Conservation (phyloP, 2,888 invertebrate species). For the Philaethria dido region DNA sequence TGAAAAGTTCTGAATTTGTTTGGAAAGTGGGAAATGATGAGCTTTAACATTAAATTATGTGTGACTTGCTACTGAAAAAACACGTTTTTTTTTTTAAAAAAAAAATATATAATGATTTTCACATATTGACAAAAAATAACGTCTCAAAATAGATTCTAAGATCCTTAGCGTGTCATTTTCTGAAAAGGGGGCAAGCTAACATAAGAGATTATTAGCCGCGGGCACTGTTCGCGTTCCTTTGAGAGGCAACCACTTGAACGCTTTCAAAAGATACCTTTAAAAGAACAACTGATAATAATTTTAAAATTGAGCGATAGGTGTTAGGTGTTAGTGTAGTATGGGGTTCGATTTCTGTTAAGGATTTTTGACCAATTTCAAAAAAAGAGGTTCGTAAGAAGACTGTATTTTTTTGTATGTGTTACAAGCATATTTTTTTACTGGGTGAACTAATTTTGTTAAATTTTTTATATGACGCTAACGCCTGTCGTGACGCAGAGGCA, state of each 20-base stretch:
- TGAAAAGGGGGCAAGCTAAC: conserved; percentile 52
- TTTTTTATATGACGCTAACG: no score
- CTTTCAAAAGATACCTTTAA: conserved; percentile 30
- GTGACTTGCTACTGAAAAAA: no score
- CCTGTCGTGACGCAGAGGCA: no score
- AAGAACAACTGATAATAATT: conserved; percentile 24
- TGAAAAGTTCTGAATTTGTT: no score
- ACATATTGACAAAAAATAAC: conserved; percentile 17
- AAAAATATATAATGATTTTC: not conserved
- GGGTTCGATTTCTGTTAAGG: not conserved
- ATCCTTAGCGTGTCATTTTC: conserved; percentile 44
- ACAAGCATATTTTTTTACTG: no score
- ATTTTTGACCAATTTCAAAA: no score
- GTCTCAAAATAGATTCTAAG: conserved; percentile 35
- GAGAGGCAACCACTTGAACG: conserved; percentile 35
- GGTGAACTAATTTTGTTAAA: no score
- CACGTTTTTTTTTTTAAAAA: no score
- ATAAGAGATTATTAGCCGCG: conserved; percentile 53
- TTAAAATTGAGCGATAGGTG: not conserved
- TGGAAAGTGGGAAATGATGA: no score
- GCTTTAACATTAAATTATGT: no score
- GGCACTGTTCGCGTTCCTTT: conserved; percentile 51
- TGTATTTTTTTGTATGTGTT: no score
- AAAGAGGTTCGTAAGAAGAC: no score
- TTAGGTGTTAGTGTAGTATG: not conserved